These are phyloP conservation scores for Scyliorhinus canicula DNA, from an alignment of 2,797 vertebrate species.

Conservation along the genomic window DNA sequence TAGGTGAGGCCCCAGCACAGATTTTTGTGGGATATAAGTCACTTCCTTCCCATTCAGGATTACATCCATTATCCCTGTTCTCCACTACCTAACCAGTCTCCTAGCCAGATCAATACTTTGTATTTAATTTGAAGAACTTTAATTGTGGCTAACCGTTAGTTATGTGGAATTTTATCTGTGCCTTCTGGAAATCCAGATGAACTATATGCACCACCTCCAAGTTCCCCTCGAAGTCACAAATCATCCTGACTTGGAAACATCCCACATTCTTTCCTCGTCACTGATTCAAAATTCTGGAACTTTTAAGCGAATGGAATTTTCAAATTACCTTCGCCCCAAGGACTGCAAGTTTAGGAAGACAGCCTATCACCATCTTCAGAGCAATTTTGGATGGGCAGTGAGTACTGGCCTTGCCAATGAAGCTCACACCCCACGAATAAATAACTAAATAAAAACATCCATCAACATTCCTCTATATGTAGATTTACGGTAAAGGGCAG, in stretches of 20 bases:
- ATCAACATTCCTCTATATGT: neutral
- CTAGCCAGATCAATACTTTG: neutral
- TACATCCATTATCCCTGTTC: neutral
- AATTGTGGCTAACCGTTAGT: neutral
- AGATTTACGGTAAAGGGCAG: too few relatives aligned
- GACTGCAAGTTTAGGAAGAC: neutral
- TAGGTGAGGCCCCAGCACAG: neutral
- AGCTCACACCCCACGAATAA: neutral
- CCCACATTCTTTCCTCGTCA: neutral
- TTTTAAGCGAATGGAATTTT: neutral
- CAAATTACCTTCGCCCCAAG: neutral
- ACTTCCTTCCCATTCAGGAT: neutral
- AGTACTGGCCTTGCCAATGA: neutral
- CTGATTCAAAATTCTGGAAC: neutral
- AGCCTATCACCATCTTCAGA: neutral
- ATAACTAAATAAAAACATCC: neutral
- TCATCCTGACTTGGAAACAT: neutral
- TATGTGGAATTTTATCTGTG: neutral
- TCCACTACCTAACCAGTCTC: neutral
- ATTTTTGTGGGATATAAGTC: too few relatives aligned
- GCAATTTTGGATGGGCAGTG: neutral
- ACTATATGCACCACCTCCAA: neutral
- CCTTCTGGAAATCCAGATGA: neutral
- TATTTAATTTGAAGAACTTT: neutral
- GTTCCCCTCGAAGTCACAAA: neutral